Evolutionary conservation across 2,888 invertebrate genomes (phyloP).

Genomic region (Carcina quercana): DNA sequence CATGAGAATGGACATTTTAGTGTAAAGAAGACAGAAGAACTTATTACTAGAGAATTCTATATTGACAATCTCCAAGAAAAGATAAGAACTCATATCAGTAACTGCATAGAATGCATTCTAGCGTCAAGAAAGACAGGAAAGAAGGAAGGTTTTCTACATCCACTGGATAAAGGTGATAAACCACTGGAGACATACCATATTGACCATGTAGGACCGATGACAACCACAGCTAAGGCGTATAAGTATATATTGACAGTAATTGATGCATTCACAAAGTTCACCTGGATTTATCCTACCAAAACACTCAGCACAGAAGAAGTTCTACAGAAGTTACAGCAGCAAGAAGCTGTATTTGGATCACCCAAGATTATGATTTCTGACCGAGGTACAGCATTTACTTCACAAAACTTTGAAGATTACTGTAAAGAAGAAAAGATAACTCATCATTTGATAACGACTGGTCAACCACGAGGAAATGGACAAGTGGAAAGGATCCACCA

Average conservation of each 20-base stretch:
- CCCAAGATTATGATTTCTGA: conserved; percentile 17
- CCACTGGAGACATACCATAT: conserved; percentile 30
- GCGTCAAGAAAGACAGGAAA: conserved; percentile 19
- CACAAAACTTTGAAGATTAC: conserved; percentile 15
- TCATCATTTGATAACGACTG: conserved; percentile 12
- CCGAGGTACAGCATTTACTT: conserved; percentile 14
- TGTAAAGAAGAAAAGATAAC: conserved; percentile 13
- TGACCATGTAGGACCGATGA: conserved; percentile 33
- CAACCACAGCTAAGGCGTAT: conserved; percentile 26
- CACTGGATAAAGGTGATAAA: conserved; percentile 27
- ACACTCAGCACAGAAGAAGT: conserved; percentile 26
- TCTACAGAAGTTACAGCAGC: conserved; percentile 23
- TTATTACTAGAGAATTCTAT: conserved; percentile 17
- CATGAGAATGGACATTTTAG: conserved; percentile 21
- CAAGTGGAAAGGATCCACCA: conserved; percentile 17
- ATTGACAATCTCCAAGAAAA: conserved; percentile 13
- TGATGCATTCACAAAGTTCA: conserved; percentile 32
- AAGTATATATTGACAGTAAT: conserved; percentile 30
- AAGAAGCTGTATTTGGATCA: conserved; percentile 20
- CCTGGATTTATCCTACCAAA: conserved; percentile 31
- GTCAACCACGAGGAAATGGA: conserved; percentile 10
- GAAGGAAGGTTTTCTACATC: conserved; percentile 28
- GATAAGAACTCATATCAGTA: conserved; percentile 9
- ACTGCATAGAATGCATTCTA: conserved; percentile 17
- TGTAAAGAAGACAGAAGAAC: conserved; percentile 16